Evolutionary conservation across 2,888 invertebrate species (phyloP).

Genomic region (Drosophila bunnanda): DNA sequence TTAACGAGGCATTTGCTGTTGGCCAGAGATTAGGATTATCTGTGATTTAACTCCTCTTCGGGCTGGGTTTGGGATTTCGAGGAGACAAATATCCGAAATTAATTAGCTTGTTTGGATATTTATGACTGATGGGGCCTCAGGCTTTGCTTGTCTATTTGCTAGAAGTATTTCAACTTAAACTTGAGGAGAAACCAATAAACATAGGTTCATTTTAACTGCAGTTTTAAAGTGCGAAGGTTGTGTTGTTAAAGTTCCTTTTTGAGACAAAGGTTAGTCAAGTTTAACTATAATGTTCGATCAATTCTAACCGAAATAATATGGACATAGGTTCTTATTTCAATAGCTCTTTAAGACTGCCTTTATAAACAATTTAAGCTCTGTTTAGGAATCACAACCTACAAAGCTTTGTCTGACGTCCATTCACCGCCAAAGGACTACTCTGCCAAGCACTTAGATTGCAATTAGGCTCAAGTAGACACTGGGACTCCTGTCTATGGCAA

Average conservation of each 20-base stretch:
- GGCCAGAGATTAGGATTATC: constrained; percentile 3
- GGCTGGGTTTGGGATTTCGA: not conserved
- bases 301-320: too few relatives aligned
- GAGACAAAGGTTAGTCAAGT: not conserved
- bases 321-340: too few relatives aligned
- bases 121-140: constrained; percentile 1
- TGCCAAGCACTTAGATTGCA: constrained; percentile 38
- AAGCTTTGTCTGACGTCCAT: constrained; percentile 10
- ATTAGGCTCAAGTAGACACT: constrained; percentile 46
- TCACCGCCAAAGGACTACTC: not conserved
- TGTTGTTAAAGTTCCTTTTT: not conserved
- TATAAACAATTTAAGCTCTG: not conserved
- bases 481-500: constrained; percentile 34
- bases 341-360: not conserved
- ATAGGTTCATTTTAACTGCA: too few relatives aligned
- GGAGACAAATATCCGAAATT: constrained; percentile 5
- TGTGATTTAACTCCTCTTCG: constrained; percentile 3
- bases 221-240: too few relatives aligned
- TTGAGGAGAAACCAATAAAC: not conserved
- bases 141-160: not conserved
- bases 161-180: not conserved
- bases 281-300: too few relatives aligned
- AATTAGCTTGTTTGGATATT: constrained; percentile 7
- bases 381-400: not conserved
- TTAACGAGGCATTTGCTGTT: constrained; percentile 7